phyloP scores from a whole-genome alignment of 1,140 invertebrate species.

The Penaeus vannamei region DNA sequence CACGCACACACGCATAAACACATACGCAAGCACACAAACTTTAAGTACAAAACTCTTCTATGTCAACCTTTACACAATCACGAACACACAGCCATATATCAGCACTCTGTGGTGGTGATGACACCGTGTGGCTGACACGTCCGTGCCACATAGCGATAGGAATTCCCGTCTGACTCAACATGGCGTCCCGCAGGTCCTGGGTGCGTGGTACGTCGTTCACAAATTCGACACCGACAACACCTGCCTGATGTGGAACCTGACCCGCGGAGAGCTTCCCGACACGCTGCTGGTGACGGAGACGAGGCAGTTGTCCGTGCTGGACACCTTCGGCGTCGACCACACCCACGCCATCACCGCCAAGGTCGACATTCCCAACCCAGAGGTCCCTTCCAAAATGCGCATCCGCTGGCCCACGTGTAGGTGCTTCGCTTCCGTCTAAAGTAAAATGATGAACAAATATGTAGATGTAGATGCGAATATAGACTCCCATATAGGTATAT shows the following conservation, averaged over 20 bases:
- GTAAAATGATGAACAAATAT: not conserved
- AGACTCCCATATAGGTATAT: no score
- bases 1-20: no score
- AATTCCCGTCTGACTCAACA: not conserved
- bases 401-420: slow-evolving; percentile 86
- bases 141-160: no score
- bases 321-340: slow-evolving; percentile 77
- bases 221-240: slow-evolving; percentile 85
- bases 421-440: slow-evolving; percentile 70
- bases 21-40: no score
- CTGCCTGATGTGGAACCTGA: slow-evolving; percentile 86
- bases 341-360: slow-evolving; percentile 83
- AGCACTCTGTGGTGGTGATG: no score
- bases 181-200: slow-evolving; percentile 77
- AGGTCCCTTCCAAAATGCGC: slow-evolving; percentile 80
- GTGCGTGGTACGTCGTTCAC: slow-evolving; percentile 88
- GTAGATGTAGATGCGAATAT: no score
- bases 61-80: no score
- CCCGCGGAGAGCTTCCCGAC: slow-evolving; percentile 70
- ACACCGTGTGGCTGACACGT: no score
- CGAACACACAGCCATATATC: no score
- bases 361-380: slow-evolving; percentile 78
- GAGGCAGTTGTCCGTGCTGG: slow-evolving; percentile 60
- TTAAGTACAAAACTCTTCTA: no score
- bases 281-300: slow-evolving; percentile 65